Conservation (phyloP, 2,888 invertebrate genomes). For the Lasioglossum calceatum region DNA sequence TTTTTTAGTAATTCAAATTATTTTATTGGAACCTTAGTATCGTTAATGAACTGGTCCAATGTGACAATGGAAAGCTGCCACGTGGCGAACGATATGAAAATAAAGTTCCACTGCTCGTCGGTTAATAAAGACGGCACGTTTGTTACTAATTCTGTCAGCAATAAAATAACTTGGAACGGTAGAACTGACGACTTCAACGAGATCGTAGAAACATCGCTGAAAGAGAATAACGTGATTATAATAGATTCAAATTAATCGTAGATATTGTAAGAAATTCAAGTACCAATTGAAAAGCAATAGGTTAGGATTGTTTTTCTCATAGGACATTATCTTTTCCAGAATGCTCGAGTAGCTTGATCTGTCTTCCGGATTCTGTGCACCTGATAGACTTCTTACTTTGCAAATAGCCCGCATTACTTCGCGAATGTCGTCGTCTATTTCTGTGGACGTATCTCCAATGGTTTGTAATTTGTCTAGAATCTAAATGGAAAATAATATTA, state of each 20-base stretch:
- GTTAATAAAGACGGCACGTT: conserved; percentile 77
- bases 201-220: conserved; percentile 71
- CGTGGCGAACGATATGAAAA: conserved; percentile 89
- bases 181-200: conserved; percentile 75
- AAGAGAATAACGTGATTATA: conserved; percentile 39
- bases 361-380: conserved; percentile 45
- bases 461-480: conserved; percentile 66
- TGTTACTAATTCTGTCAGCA: conserved; percentile 73
- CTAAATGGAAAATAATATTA: conserved; percentile 55
- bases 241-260: conserved; percentile 16
- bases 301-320: conserved; percentile 67
- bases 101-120: conserved; percentile 90
- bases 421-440: conserved; percentile 67
- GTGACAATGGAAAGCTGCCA: conserved; percentile 87
- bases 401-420: conserved; percentile 63
- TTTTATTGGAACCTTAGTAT: conserved; percentile 85
- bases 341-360: conserved; percentile 51
- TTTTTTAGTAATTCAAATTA: background rate
- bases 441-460: conserved; percentile 54
- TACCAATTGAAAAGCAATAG: conserved; percentile 74
- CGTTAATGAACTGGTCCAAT: conserved; percentile 82
- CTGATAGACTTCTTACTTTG: conserved; percentile 66
- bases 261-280: conserved; percentile 25
- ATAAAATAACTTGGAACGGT: conserved; percentile 77
- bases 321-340: conserved; percentile 72